phyloP scores from a whole-genome alignment of 2,888 invertebrate species.

The Cerastis leucographa region DNA sequence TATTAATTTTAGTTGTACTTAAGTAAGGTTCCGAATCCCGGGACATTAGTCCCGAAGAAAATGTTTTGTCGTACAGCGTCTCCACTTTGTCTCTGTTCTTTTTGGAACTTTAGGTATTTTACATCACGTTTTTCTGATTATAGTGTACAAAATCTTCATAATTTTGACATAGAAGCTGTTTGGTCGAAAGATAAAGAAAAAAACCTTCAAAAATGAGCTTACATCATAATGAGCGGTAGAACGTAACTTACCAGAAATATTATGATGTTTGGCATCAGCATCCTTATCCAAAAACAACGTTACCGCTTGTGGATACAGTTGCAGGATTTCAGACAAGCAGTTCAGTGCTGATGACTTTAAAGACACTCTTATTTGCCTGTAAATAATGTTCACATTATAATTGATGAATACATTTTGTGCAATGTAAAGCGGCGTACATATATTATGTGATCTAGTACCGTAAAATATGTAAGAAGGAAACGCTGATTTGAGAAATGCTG shows the following conservation, averaged over 20 bases:
- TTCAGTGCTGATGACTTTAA: slow-evolving; percentile 96
- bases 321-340: slow-evolving; percentile 94
- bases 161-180: not conserved
- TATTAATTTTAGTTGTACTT: no score
- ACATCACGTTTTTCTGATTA: no score
- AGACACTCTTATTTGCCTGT: slow-evolving; percentile 94
- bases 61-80: no score
- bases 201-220: not conserved
- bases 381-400: slow-evolving; percentile 43
- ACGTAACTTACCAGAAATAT: slow-evolving; percentile 81
- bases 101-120: no score
- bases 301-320: slow-evolving; percentile 93
- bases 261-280: slow-evolving; percentile 83
- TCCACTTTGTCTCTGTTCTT: no score
- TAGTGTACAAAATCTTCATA: not conserved
- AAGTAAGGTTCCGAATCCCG: no score
- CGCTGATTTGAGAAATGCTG: no score
- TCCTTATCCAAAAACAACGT: slow-evolving; percentile 92
- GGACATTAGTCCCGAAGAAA: no score
- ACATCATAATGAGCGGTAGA: not conserved
- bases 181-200: not conserved
- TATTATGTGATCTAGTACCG: not conserved
- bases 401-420: not conserved
- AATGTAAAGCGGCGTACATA: not conserved
- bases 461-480: not conserved